phyloP scores from a whole-genome alignment of 2,113 vertebrate genomes.

The Hippoglossus stenolepis region DNA sequence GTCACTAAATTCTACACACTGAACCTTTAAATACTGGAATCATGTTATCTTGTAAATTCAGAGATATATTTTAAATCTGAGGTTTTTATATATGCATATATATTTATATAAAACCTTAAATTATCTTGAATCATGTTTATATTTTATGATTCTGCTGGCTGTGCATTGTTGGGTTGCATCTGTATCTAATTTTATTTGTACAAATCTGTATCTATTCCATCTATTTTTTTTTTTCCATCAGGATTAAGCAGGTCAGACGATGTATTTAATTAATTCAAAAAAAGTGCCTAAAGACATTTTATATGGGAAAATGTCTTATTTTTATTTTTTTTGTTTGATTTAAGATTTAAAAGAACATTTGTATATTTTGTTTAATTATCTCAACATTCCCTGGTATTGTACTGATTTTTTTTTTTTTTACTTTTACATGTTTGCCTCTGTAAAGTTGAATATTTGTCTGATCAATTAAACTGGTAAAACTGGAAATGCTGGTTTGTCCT shows the following conservation, averaged over 20 bases:
- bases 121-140: background rate
- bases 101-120: slow-evolving; percentile 16
- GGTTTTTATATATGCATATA: slow-evolving; percentile 2
- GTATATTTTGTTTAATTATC: background rate
- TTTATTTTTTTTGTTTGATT: too few relatives aligned
- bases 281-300: background rate
- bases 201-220: background rate
- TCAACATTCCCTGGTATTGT: slow-evolving; percentile 30
- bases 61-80: slow-evolving; percentile 48
- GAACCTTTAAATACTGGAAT: too few relatives aligned
- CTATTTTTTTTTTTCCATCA: background rate
- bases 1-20: too few relatives aligned
- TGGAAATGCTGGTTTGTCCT: background rate
- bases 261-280: too few relatives aligned
- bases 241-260: background rate
- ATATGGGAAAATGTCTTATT: background rate
- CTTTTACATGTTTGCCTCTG: background rate
- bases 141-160: slow-evolving; percentile 1
- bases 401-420: background rate
- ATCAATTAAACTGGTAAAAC: slow-evolving; percentile 53
- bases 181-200: background rate
- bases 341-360: too few relatives aligned
- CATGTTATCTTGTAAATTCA: slow-evolving; percentile 34
- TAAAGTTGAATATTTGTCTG: background rate
- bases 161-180: background rate